phyloP scores from a whole-genome alignment of 2,888 invertebrate genomes.

The Gasteruption jaculator region DNA sequence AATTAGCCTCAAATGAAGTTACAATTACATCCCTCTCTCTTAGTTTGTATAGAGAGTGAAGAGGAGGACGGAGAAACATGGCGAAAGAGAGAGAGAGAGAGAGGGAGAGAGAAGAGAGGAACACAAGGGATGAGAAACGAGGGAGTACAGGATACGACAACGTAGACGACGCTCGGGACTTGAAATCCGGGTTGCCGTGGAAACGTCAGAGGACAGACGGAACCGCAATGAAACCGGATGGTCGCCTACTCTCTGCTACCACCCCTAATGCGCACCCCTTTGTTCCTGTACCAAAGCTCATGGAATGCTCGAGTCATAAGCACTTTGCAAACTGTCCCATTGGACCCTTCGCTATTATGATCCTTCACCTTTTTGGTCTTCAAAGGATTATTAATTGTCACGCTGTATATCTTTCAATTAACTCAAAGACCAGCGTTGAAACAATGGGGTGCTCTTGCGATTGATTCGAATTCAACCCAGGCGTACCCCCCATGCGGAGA shows the following conservation, averaged over 20 bases:
- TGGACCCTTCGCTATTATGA: too few species aligned
- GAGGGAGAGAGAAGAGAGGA: slow-evolving; percentile 6
- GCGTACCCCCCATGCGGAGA: too few species aligned
- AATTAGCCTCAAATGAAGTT: slow-evolving; percentile 53
- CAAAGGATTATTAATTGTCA: too few species aligned
- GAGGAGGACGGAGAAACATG: slow-evolving; percentile 18
- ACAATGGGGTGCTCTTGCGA: too few species aligned
- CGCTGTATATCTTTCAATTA: too few species aligned
- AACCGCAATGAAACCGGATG: slow-evolving; percentile 51
- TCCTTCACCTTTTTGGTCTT: too few species aligned
- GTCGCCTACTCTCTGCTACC: slow-evolving; percentile 41
- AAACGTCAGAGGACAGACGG: slow-evolving; percentile 52
- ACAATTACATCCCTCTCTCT: slow-evolving; percentile 41
- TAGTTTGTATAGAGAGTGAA: slow-evolving; percentile 11
- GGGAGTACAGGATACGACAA: slow-evolving; percentile 14
- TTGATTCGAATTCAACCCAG: too few species aligned
- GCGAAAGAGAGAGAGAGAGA: not conserved
- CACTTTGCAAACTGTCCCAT: slow-evolving; percentile 24
- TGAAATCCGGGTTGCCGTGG: slow-evolving; percentile 50
- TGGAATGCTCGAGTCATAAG: slow-evolving; percentile 31
- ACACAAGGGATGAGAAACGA: slow-evolving; percentile 15
- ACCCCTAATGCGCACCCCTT: slow-evolving; percentile 45
- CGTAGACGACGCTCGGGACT: slow-evolving; percentile 30
- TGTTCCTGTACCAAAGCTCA: slow-evolving; percentile 38
- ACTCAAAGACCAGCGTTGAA: too few species aligned